Evolutionary conservation across 2,113 vertebrate species (phyloP), one percentile per base, ranked within the genome.

Genomic region (Catharus bicknelli): DNA sequence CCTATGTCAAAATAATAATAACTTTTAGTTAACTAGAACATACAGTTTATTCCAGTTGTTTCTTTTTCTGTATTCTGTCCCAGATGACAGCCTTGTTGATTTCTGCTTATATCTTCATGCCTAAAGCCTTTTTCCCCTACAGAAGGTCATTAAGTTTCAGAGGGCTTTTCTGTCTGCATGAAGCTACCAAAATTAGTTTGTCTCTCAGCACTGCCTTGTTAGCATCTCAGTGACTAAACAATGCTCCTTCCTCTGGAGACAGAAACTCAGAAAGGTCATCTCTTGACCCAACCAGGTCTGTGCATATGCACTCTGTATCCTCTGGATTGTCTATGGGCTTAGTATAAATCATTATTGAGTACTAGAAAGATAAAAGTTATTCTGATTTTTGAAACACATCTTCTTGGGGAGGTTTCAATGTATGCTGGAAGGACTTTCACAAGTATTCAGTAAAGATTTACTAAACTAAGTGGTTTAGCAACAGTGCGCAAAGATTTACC

Each of bases 141-240:
- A 94, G 93, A 95, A 95, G 84, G 95, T 95, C 94, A 95, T 67
- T 77, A 86, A 62, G 64, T 94, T 94, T 90, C 91, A 92, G 84
- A 88, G 90, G 68, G 2, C 7, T 63, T 89, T 84, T 77, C 69
- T 86, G 88, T 30, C 74, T 80, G 72, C 78, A 88, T 32, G 55
- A 92, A 93, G 25, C 53, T 86, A 94, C 82, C 75, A 90, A 91
- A 94, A 96, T 94, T 51, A 93, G 78, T 68, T 84, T 83, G 27
- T 92, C 55, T 90, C 50, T 92, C 61, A 68, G 57, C 90, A 92
- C 40, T 0, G 0, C 61, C 68, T 64, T 86, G 72, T 78, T 90
- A 85, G 63, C 59, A 83, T 77, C 59, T 40, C 63, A 55, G 87
- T 92, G 48, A 95, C 72, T 67, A 94, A 94, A 94, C 83, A 80